Conservation (phyloP, 2,113 vertebrate species). For the Gopherus evgoodei region DNA sequence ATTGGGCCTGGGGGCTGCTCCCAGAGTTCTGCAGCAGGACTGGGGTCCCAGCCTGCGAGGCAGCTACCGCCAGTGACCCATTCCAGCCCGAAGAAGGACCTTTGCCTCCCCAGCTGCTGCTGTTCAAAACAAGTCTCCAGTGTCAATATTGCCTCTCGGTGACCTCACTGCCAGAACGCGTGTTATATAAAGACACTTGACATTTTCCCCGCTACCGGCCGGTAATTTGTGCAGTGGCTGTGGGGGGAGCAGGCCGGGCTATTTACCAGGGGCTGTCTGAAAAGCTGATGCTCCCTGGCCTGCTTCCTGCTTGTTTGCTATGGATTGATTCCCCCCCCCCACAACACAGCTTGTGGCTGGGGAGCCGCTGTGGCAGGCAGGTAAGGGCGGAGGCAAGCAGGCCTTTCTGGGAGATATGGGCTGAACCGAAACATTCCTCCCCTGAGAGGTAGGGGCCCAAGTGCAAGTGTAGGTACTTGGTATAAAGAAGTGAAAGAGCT, state of each 20-base stretch:
- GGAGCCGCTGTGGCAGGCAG: background rate
- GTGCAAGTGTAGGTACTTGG: no score
- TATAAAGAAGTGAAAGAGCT: no score
- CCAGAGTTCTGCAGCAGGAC: no score
- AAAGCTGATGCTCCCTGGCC: background rate
- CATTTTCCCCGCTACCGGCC: background rate
- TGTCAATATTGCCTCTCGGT: background rate
- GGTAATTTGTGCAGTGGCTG: background rate
- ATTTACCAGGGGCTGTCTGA: background rate
- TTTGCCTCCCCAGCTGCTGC: background rate
- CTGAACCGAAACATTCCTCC: background rate
- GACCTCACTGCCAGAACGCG: background rate
- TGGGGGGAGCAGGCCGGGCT: background rate
- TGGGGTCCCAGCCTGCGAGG: no score
- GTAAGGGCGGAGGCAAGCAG: no score
- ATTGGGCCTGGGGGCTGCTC: background rate
- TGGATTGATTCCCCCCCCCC: background rate
- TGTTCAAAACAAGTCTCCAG: background rate
- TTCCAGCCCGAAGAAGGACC: no score
- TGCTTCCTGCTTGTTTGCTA: background rate
- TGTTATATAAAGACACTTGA: background rate
- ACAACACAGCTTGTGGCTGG: no score
- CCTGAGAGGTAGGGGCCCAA: no score
- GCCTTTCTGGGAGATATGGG: background rate
- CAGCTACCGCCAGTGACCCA: background rate